Evolutionary conservation across 1,140 invertebrate species (phyloP).

Genomic region (Hylyphantes graminicola): DNA sequence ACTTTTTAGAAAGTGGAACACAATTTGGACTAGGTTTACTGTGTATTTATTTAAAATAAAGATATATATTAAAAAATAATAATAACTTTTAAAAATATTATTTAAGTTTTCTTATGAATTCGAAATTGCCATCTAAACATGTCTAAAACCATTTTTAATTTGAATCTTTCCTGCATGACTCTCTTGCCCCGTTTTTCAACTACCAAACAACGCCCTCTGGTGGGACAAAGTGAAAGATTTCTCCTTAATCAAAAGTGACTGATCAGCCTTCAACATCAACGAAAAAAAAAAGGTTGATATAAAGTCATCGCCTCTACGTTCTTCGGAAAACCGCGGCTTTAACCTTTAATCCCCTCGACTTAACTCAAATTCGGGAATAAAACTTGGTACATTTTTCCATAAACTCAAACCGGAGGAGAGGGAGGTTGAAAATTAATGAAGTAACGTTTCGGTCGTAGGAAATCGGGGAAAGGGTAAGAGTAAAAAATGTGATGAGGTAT

Average conservation of each 20-base stretch:
- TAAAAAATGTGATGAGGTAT: conserved; percentile 8
- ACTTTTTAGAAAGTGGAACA: too few species aligned
- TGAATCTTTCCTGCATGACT: conserved; percentile 32
- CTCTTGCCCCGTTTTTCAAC: conserved; percentile 4
- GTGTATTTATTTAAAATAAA: too few species aligned
- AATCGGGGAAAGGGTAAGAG: conserved; percentile 12
- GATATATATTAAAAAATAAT: too few species aligned
- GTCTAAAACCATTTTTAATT: too few species aligned
- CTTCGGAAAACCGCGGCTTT: conserved; percentile 33
- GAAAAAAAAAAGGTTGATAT: not conserved
- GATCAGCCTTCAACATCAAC: conserved; percentile 26
- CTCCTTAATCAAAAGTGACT: conserved; percentile 53
- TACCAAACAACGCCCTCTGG: conserved; percentile 35
- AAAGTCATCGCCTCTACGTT: not conserved
- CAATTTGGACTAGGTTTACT: too few species aligned
- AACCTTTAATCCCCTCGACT: conserved; percentile 30
- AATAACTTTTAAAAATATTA: too few species aligned
- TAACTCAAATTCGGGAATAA: conserved; percentile 45
- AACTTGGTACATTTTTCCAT: conserved; percentile 23
- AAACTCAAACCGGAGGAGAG: not conserved
- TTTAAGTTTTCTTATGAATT: too few species aligned
- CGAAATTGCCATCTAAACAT: too few species aligned
- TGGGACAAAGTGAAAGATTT: conserved; percentile 44
- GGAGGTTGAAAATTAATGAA: conserved; percentile 45
- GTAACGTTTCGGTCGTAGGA: not conserved